Percentiles rank a stretch among this genome's conserved stretches.
Conservation (phyloP, 2,888 invertebrate species). For the Aspidiotus rigidus region DNA sequence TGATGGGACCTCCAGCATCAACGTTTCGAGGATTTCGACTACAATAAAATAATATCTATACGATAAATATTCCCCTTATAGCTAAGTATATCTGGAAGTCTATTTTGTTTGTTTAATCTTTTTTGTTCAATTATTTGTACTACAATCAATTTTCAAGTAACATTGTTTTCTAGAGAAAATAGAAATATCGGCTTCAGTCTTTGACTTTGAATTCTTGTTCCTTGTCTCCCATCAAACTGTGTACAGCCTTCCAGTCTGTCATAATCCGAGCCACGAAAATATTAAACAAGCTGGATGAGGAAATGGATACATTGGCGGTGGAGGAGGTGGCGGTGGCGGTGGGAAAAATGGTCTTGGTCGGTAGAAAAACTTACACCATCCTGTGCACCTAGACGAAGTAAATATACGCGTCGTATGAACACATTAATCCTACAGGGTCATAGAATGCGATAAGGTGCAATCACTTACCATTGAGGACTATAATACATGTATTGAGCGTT, state of each 20-base stretch:
- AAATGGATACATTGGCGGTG: slow-evolving; percentile 13
- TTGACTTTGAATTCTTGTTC: too few relatives aligned
- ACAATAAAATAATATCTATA: too few relatives aligned
- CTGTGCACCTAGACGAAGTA: slow-evolving; percentile 34
- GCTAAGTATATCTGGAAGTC: too few relatives aligned
- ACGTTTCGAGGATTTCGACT: too few relatives aligned
- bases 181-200: too few relatives aligned
- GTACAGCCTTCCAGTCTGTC: background rate
- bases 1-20: background rate
- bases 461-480: slow-evolving; percentile 26
- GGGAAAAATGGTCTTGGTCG: slow-evolving; percentile 35
- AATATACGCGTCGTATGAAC: too few relatives aligned
- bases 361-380: slow-evolving; percentile 35
- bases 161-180: too few relatives aligned
- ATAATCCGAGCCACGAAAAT: slow-evolving; percentile 30
- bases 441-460: background rate
- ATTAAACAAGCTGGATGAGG: slow-evolving; percentile 26
- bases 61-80: too few relatives aligned
- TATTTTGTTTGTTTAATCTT: too few relatives aligned
- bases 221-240: too few relatives aligned
- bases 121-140: too few relatives aligned
- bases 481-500: slow-evolving; percentile 27
- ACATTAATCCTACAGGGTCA: background rate
- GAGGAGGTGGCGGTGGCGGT: slow-evolving; percentile 24
- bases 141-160: too few relatives aligned